Evolutionary conservation across 2,113 vertebrate species (phyloP), one percentile per base, ranked within the genome.

Genomic region (Passer montanus): DNA sequence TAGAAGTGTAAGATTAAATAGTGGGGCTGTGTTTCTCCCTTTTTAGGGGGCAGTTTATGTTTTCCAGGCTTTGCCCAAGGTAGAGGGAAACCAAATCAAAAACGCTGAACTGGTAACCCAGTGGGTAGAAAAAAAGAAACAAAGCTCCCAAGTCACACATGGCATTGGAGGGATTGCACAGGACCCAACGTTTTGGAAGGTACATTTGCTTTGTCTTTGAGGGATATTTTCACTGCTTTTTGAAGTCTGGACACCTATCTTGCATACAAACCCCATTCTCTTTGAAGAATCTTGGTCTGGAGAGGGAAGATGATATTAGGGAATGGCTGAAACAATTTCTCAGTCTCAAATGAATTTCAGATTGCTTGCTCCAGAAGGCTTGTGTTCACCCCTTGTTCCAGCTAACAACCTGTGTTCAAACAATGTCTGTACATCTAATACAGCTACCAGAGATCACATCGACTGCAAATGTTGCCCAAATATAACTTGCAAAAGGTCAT

Each of bases 151-250:
- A 8, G 17, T 84, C 46, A 31, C 33, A 77, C 9, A 11, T 23
- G n/a, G 22, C 1, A 3, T 24, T n/a, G 60, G 8, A 80, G 49
- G 41, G 21, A 41, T 16, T 52, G 28, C 21, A 4, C 0, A 2
- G 62, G 72, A 76, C 35, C 12, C 24, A 79, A 53, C 72, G 28
- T 20, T 94, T 84, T 7, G 0, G 26, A 76, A 26, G 26, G 24
- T 50, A 76, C 6, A 19, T 46, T 72, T 80, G 6, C n/a, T 78
- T 18, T 81, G 47, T 33, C 27, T 73, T 62, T 81, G 56, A 78
- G n/a, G 33, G 10, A 27, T 9, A 17, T 43, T 72, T 67, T 74
- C 39, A 20, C 12, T 66, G 21, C 7, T 70, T 92, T 86, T 87
- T 77, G 69, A 64, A n/a, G 16, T 59, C 30, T 88, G 46, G 31